Percentiles rank a stretch among this genome's conserved stretches.
Conservation (phyloP, 2,797 vertebrate species). For the Myotis findleyi region DNA sequence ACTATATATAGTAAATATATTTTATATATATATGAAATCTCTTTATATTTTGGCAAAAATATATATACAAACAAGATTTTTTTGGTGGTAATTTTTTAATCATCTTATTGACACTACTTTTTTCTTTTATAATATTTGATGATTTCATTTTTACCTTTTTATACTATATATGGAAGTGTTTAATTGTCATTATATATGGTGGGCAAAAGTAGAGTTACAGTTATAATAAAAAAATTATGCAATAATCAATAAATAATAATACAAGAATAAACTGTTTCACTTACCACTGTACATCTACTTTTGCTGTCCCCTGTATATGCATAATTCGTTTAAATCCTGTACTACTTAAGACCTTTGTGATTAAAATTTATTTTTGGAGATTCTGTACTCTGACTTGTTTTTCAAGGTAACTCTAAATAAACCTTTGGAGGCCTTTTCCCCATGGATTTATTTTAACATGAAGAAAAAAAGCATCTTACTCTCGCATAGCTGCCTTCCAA, state of each 20-base stretch:
- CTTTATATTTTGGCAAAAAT: not conserved
- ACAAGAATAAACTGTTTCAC: not conserved
- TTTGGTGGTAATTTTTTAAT: not conserved
- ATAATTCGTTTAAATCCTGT: not conserved
- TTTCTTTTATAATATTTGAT: not conserved
- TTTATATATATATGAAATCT: not conserved
- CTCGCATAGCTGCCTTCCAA: not conserved
- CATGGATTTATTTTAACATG: not conserved
- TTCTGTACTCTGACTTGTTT: not conserved
- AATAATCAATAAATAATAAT: not conserved
- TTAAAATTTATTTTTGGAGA: not conserved
- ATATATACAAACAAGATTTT: not conserved
- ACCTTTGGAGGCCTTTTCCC: not conserved
- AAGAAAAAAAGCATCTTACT: not conserved
- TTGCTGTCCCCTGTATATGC: not conserved
- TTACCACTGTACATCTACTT: not conserved
- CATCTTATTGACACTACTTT: not conserved
- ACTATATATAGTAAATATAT: not conserved
- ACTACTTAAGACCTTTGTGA: not conserved
- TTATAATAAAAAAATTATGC: not conserved
- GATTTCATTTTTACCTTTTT: slow-evolving; percentile 33
- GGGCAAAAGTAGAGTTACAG: not conserved
- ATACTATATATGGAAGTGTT: not conserved
- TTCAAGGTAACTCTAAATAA: not conserved
- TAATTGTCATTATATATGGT: not conserved